A percentile compares a stretch with the other conserved stretches of the same genome.
These are phyloP conservation scores for Theocolax elegans DNA, from an alignment of 1,140 invertebrate genomes.

Conservation along the genomic window DNA sequence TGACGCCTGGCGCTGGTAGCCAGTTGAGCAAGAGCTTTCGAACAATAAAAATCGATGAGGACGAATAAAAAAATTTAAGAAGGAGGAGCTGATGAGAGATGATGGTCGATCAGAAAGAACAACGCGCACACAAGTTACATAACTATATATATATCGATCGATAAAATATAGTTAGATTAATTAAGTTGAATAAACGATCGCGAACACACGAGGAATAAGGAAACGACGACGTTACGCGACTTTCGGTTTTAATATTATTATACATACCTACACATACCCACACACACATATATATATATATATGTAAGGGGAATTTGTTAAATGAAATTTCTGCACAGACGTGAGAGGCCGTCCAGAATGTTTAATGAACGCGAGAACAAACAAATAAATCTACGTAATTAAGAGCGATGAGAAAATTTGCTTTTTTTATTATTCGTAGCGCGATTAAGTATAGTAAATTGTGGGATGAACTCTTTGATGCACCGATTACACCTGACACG, in stretches of 20 bases:
- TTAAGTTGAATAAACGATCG: constrained; percentile 2
- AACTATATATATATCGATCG: too few species aligned
- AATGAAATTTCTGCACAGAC: constrained; percentile 14
- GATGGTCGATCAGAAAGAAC: not conserved
- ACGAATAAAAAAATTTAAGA: not conserved
- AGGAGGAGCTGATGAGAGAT: not conserved
- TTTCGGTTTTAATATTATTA: too few species aligned
- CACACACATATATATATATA: too few species aligned
- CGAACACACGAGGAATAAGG: too few species aligned
- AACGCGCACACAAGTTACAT: constrained; percentile 32
- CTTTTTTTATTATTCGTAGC: too few species aligned
- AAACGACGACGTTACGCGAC: too few species aligned
- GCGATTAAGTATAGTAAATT: too few species aligned
- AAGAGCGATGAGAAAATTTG: too few species aligned
- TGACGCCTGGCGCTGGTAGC: constrained; percentile 50
- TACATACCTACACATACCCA: too few species aligned
- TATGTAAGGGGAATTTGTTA: not conserved
- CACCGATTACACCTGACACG: not conserved
- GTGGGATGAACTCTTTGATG: not conserved
- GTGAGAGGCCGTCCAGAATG: constrained; percentile 38
- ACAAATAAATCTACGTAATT: constrained; percentile 2
- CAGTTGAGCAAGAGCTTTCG: constrained; percentile 39
- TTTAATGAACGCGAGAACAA: too few species aligned
- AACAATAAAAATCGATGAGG: not conserved
- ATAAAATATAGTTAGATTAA: constrained; percentile 7